These are phyloP conservation scores for Rhodophaea formosa DNA, from an alignment of 2,888 invertebrate species.

Conservation along the genomic window DNA sequence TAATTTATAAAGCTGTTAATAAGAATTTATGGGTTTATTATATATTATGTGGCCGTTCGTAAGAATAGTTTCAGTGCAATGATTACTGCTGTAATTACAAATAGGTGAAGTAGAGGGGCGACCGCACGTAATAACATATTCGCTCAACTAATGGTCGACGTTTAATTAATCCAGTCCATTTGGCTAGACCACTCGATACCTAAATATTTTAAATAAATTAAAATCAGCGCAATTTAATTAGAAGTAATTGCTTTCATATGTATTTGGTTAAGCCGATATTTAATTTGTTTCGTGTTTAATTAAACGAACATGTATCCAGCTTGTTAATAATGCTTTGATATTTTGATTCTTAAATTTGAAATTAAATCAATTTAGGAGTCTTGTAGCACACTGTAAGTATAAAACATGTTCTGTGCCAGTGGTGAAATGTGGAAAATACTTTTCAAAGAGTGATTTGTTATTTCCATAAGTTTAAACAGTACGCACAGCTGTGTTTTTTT, in stretches of 20 bases:
- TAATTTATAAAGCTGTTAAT: constrained; percentile 2
- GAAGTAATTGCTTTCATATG: constrained; percentile 10
- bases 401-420: too few relatives aligned
- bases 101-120: constrained; percentile 23
- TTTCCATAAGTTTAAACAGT: too few relatives aligned
- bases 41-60: constrained; percentile 5
- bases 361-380: too few relatives aligned
- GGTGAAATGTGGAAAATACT: too few relatives aligned
- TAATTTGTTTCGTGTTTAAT: neutral
- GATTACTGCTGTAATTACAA: constrained; percentile 26
- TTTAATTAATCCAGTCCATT: constrained; percentile 18
- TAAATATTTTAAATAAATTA: constrained; percentile 2
- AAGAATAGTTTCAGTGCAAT: constrained; percentile 14
- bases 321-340: too few relatives aligned
- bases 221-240: constrained; percentile 6
- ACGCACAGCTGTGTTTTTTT: too few relatives aligned
- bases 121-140: constrained; percentile 20
- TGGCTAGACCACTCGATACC: constrained; percentile 10
- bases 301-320: neutral
- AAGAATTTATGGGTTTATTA: constrained; percentile 5
- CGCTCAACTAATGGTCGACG: constrained; percentile 16
- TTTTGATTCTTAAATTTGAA: too few relatives aligned
- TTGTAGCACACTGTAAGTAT: too few relatives aligned
- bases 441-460: too few relatives aligned
- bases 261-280: neutral